A percentile compares a stretch with the other conserved stretches of the same genome.
These are phyloP conservation scores for Elysia crispata DNA, from an alignment of 2,888 invertebrate species.

Conservation along the genomic window DNA sequence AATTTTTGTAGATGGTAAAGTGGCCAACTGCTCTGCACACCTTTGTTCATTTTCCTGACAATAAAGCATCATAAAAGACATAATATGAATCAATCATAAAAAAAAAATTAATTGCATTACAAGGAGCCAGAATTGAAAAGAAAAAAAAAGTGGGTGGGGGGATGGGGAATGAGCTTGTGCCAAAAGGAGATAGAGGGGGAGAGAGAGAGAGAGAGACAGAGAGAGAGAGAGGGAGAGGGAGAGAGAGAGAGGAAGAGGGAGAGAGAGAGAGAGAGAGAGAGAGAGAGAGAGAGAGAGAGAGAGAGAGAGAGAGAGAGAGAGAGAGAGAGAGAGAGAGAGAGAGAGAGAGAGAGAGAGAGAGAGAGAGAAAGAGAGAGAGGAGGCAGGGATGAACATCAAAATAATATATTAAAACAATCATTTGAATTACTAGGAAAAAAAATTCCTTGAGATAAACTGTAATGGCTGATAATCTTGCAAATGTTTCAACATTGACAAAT, in stretches of 20 bases:
- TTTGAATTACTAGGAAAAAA: too few species aligned
- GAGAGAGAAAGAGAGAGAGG: not conserved
- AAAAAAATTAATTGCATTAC: not conserved
- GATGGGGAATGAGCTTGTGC: too few species aligned
- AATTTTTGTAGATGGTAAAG: slow-evolving; percentile 11
- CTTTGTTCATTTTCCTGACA: not conserved
- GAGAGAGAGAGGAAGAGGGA: too few species aligned
- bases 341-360: slow-evolving; percentile 30
- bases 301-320: slow-evolving; percentile 36
- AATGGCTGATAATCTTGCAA: too few species aligned
- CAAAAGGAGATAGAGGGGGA: not conserved
- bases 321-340: slow-evolving; percentile 29
- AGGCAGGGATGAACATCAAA: too few species aligned
- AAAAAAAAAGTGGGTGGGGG: not conserved
- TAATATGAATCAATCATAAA: not conserved
- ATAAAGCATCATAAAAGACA: too few species aligned
- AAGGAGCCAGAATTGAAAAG: not conserved
- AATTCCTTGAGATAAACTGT: too few species aligned
- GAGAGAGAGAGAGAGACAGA: too few species aligned
- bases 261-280: not conserved
- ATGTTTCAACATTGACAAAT: too few species aligned
- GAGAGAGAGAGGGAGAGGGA: too few species aligned
- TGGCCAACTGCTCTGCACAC: slow-evolving; percentile 15
- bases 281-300: slow-evolving; percentile 32
- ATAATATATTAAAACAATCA: too few species aligned